phyloP scores from a whole-genome alignment of 2,888 invertebrate species.

The Orthosia incerta region DNA sequence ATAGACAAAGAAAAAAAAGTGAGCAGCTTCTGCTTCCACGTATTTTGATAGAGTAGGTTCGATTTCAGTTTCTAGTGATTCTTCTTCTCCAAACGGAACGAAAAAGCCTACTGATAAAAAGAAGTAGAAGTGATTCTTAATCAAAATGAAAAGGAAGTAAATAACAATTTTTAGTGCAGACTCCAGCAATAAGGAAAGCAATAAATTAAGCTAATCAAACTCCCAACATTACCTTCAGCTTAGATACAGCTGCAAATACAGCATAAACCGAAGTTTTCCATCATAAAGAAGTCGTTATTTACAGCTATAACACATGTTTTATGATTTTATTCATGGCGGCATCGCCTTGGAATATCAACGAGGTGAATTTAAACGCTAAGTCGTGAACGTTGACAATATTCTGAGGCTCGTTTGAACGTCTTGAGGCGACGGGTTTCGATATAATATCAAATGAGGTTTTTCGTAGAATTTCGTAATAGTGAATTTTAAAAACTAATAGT shows the following conservation, averaged over 20 bases:
- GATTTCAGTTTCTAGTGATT: too few relatives aligned
- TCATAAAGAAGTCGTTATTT: slow-evolving; percentile 26
- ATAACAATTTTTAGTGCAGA: too few relatives aligned
- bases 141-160: too few relatives aligned
- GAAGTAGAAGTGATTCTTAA: too few relatives aligned
- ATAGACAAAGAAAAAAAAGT: too few relatives aligned
- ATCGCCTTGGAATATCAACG: slow-evolving; percentile 41
- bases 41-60: too few relatives aligned
- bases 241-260: background rate
- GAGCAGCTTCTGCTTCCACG: too few relatives aligned
- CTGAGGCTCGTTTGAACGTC: slow-evolving; percentile 3
- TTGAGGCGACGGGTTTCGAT: background rate
- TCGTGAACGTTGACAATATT: slow-evolving; percentile 34
- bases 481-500: too few relatives aligned
- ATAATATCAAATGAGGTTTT: slow-evolving; percentile 11
- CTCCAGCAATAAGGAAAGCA: background rate
- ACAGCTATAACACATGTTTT: slow-evolving; percentile 49
- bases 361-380: slow-evolving; percentile 40
- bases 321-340: slow-evolving; percentile 44
- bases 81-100: too few relatives aligned
- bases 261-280: slow-evolving; percentile 13
- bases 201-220: slow-evolving; percentile 3
- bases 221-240: background rate
- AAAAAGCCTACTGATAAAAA: too few relatives aligned
- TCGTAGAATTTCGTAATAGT: background rate